Base-by-base conservation (phyloP, 2,888 invertebrate species). In the Pandemis heparana region DNA sequence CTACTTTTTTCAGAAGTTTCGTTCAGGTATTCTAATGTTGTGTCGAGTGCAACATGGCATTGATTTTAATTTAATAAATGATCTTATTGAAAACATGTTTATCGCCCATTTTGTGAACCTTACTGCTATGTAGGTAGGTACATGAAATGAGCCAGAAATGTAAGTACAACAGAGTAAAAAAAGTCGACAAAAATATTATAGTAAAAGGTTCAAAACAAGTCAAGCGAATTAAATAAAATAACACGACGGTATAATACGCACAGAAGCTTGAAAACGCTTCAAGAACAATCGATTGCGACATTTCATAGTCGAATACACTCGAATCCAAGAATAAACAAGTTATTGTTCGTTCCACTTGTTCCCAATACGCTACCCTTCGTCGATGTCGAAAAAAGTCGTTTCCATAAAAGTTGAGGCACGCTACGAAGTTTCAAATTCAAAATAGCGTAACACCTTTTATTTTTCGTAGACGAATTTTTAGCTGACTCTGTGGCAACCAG, bases 361-460 rank as follows among this genome's bases (percentile, higher is more conserved):
- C 39, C 68, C 68, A 64, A 69, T 69, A 38, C 74, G 51, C 65
- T 74, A 43, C 39, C 59, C 70, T 74, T 70, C 65, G 65, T 74
- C 60, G 60, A 61, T 61, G 74, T 74, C 65, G 60, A 65, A 74
- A 71, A 70, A 65, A 64, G 63, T 62, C 43, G 56, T 68, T 64
- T 60, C 74, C 75, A 76, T 59, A 71, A 79, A 82, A 83, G 83
- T 83, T 80, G 79, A 77, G 79, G 81, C 83, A 80, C 81, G 82
- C 81, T 78, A 83, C 68, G 80, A 88, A 86, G 85, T 87, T 87
- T 83, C 81, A 79, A 85, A 89, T 87, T 85, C 85, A 85, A 89
- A 89, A 89, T 88, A 86, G 83, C 83, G 76, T 86, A 86, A 87
- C 88, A 90, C 89, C 89, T 89, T 90, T 90, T 88, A 88, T 87